A percentile compares a stretch with the other conserved stretches of the same genome.
Conservation (phyloP, 2,888 invertebrate species). For the Dryococelus australis region DNA sequence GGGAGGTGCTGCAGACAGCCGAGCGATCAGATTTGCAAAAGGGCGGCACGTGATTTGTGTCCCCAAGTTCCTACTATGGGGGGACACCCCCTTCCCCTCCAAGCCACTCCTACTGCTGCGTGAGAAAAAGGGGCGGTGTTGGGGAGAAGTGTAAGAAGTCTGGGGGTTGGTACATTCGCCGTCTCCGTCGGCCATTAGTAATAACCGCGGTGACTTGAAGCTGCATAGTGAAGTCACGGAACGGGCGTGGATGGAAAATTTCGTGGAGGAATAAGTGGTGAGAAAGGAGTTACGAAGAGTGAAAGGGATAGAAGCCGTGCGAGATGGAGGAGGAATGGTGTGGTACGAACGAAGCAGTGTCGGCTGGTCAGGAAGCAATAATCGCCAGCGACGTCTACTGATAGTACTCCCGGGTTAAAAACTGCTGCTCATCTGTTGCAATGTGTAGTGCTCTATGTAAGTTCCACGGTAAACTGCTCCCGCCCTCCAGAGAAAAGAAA, state of each 20-base stretch:
- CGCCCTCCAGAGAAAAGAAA: no score
- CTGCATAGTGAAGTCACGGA: neutral
- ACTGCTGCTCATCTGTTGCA: no score
- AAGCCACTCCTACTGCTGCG: neutral
- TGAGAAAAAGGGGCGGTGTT: neutral
- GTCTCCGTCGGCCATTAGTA: neutral
- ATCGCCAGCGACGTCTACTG: no score
- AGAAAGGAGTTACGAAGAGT: no score
- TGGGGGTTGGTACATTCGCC: neutral
- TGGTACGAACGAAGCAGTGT: no score
- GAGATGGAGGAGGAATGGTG: no score
- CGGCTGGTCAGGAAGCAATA: no score
- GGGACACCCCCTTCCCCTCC: neutral
- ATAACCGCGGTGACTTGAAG: neutral
- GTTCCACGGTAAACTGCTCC: no score
- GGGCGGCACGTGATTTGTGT: conserved; percentile 51
- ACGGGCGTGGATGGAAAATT: neutral
- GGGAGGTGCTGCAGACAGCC: neutral
- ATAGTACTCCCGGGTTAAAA: no score
- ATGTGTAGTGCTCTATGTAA: no score
- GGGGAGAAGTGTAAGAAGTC: neutral
- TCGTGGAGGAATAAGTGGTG: no score
- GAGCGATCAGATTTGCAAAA: conserved; percentile 43
- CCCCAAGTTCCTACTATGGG: conserved; percentile 44
- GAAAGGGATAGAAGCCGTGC: no score